phyloP scores from a whole-genome alignment of 2,888 invertebrate genomes.

The Hemistola chrysoprasaria region DNA sequence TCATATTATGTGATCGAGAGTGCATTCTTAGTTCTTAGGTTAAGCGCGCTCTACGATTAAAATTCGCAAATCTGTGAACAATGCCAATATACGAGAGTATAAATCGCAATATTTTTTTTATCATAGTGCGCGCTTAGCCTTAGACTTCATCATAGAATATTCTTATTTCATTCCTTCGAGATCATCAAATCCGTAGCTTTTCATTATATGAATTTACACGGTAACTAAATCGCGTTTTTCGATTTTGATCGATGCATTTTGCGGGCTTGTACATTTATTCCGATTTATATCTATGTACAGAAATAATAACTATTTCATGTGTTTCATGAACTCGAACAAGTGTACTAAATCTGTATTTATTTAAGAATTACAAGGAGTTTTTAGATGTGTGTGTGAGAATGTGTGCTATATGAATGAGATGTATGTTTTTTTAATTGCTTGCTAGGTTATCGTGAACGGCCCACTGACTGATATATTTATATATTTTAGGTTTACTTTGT shows the following conservation, averaged over 20 bases:
- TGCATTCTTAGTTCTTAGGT: too few species aligned
- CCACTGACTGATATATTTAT: conserved; percentile 76
- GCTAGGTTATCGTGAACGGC: conserved; percentile 57
- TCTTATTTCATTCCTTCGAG: conserved; percentile 28
- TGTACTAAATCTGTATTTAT: conserved; percentile 49
- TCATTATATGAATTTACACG: conserved; percentile 36
- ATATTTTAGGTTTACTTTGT: conserved; percentile 62
- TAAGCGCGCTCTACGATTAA: too few species aligned
- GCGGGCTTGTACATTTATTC: conserved; percentile 49
- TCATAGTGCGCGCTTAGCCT: too few species aligned
- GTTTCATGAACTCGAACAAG: conserved; percentile 76
- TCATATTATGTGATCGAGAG: too few species aligned
- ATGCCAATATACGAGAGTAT: too few species aligned
- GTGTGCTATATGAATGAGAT: conserved; percentile 24
- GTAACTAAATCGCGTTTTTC: conserved; percentile 38
- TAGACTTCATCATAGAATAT: conserved; percentile 5
- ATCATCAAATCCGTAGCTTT: conserved; percentile 26
- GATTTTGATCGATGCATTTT: conserved; percentile 63
- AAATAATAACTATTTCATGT: conserved; percentile 65
- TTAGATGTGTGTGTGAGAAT: conserved; percentile 23
- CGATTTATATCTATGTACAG: conserved; percentile 61
- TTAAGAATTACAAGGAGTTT: conserved; percentile 23
- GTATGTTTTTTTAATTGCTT: conserved; percentile 46
- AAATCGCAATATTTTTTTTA: too few species aligned
- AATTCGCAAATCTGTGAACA: too few species aligned